Percentiles rank a stretch among this genome's conserved stretches.
Evolutionary conservation across 2,888 invertebrate species (phyloP).

Genomic region (Tenthredo livida): DNA sequence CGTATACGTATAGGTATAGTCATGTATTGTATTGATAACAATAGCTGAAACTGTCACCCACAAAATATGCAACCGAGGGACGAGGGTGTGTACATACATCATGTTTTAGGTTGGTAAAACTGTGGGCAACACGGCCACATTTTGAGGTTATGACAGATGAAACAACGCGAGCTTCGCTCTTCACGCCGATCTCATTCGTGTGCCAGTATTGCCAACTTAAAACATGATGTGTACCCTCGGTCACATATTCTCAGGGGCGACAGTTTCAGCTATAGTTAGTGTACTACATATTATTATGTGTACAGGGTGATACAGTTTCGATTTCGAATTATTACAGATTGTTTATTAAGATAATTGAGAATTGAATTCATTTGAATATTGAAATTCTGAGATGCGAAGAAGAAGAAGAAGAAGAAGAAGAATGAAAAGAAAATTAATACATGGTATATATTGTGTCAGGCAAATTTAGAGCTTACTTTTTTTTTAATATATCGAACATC

Average conservation of each 20-base stretch:
- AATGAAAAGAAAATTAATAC: neutral
- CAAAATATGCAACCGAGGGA: too few species aligned
- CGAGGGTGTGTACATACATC: too few species aligned
- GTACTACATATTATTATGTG: neutral
- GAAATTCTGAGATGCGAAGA: neutral
- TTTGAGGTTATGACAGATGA: too few species aligned
- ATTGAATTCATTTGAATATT: neutral
- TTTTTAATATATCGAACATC: neutral
- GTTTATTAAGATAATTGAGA: neutral
- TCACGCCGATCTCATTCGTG: too few species aligned
- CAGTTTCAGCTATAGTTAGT: too few species aligned
- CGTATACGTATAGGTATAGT: neutral
- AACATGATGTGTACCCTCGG: too few species aligned
- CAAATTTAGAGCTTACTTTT: neutral
- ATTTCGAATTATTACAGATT: neutral
- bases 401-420: neutral
- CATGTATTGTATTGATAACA: neutral
- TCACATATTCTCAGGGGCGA: too few species aligned
- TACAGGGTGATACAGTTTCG: constrained; percentile 9
- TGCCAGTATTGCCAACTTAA: too few species aligned
- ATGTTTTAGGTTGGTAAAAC: too few species aligned
- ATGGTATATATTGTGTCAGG: neutral
- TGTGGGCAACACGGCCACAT: too few species aligned
- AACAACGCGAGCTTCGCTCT: too few species aligned
- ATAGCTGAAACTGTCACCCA: too few species aligned